These are phyloP conservation scores for Artibeus jamaicensis DNA, from an alignment of 2,797 vertebrate species.

Conservation along the genomic window DNA sequence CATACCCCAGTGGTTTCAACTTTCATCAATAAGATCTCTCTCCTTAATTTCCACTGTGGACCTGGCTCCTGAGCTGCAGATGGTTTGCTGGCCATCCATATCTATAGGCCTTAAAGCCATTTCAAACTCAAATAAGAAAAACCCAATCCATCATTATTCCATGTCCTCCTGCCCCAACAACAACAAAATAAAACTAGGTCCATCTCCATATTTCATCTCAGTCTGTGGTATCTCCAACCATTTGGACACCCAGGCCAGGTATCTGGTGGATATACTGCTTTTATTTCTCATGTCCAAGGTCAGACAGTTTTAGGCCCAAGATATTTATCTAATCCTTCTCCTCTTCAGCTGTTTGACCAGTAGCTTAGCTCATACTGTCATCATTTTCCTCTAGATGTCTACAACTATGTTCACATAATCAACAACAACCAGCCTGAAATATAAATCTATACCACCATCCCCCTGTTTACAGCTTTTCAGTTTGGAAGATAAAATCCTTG, in stretches of 20 bases:
- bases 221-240: not conserved
- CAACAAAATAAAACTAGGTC: not conserved
- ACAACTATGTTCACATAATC: not conserved
- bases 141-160: not conserved
- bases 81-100: not conserved
- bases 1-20: not conserved
- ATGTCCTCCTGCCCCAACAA: not conserved
- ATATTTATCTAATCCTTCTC: not conserved
- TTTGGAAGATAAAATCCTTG: not conserved
- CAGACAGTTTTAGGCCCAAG: not conserved
- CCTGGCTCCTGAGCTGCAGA: not conserved
- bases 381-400: not conserved
- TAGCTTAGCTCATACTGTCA: not conserved
- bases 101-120: not conserved
- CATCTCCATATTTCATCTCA: not conserved
- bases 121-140: not conserved
- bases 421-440: not conserved
- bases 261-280: not conserved
- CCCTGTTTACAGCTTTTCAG: not conserved
- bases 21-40: not conserved
- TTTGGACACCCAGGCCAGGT: not conserved
- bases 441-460: not conserved
- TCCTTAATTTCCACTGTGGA: not conserved
- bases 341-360: too few species aligned
- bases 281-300: not conserved